Conservation (phyloP, 1,140 invertebrate species). For the Phymastichus coffea region DNA sequence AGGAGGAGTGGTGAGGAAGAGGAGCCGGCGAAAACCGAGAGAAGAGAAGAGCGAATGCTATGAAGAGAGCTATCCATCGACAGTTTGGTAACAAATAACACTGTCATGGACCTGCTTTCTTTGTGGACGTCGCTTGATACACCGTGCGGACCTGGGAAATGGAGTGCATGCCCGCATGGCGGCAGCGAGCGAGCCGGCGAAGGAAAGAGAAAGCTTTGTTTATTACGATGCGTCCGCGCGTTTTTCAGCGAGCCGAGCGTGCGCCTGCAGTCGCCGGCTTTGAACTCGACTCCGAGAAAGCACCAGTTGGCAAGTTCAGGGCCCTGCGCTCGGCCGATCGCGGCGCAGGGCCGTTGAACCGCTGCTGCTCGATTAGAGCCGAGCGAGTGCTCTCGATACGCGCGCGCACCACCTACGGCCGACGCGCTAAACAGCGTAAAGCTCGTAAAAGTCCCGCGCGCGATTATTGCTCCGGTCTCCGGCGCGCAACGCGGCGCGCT, state of each 20-base stretch:
- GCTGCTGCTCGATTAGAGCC: slow-evolving; percentile 10
- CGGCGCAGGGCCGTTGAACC: slow-evolving; percentile 1
- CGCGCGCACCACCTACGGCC: background rate
- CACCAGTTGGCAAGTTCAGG: no score
- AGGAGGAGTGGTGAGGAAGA: no score
- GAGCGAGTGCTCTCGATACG: background rate
- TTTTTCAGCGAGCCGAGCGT: background rate
- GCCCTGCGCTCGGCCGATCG: no score
- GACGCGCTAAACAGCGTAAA: slow-evolving; percentile 8
- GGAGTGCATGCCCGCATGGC: no score
- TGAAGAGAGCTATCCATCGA: slow-evolving; percentile 71
- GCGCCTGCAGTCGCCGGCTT: no score
- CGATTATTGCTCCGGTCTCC: slow-evolving; percentile 3
- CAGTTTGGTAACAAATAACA: slow-evolving; percentile 63
- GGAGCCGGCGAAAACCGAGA: background rate
- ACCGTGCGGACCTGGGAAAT: no score
- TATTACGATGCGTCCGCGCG: background rate
- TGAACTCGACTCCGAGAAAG: background rate
- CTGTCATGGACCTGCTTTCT: slow-evolving; percentile 72
- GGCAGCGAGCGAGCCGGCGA: background rate
- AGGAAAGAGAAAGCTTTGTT: background rate
- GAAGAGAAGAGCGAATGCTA: slow-evolving; percentile 54
- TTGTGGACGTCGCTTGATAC: slow-evolving; percentile 60
- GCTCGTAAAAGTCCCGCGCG: slow-evolving; percentile 12
- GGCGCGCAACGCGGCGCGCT: background rate